A percentile compares a stretch with the other conserved stretches of the same genome.
Evolutionary conservation across 30 jellyfish, hydroid and myxozoan species (phyloP).

Genomic region (Cassiopea xamachana): DNA sequence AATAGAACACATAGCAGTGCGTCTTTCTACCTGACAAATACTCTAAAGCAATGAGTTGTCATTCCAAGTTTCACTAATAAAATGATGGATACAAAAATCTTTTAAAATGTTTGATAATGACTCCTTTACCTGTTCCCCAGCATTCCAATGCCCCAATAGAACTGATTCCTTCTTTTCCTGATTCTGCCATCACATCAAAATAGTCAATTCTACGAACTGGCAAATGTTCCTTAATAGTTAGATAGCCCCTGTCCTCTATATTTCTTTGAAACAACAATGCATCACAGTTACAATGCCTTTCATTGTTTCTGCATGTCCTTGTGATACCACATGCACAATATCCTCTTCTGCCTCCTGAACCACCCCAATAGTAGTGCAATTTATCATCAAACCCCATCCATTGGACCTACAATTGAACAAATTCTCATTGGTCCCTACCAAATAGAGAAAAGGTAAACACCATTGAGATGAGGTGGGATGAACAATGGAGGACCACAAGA

Average conservation of each 20-base stretch:
- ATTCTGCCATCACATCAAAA: conserved; percentile 78
- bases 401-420: conserved; percentile 57
- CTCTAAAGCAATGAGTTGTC: too few relatives aligned
- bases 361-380: conserved; percentile 99
- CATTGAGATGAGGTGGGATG: too few relatives aligned
- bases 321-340: conserved; percentile 95
- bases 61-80: too few relatives aligned
- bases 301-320: conserved; percentile 55
- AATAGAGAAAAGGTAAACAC: too few relatives aligned
- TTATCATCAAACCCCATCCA: conserved; percentile 99
- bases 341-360: conserved; percentile 88
- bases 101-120: too few relatives aligned
- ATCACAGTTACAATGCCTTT: conserved; percentile 90
- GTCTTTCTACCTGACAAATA: too few relatives aligned
- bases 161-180: conserved; percentile 72
- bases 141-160: conserved; percentile 94
- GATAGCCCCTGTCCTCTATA: conserved; percentile 86
- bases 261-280: conserved; percentile 11
- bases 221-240: conserved; percentile 87
- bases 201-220: conserved; percentile 92
- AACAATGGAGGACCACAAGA: too few relatives aligned
- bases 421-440: too few relatives aligned
- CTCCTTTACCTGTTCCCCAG: conserved; percentile 82
- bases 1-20: too few relatives aligned
- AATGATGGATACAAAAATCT: too few relatives aligned